A percentile compares a stretch with the other conserved stretches of the same genome.
These are phyloP conservation scores for Lithobates pipiens DNA, from an alignment of 2,797 vertebrate species.

Conservation along the genomic window DNA sequence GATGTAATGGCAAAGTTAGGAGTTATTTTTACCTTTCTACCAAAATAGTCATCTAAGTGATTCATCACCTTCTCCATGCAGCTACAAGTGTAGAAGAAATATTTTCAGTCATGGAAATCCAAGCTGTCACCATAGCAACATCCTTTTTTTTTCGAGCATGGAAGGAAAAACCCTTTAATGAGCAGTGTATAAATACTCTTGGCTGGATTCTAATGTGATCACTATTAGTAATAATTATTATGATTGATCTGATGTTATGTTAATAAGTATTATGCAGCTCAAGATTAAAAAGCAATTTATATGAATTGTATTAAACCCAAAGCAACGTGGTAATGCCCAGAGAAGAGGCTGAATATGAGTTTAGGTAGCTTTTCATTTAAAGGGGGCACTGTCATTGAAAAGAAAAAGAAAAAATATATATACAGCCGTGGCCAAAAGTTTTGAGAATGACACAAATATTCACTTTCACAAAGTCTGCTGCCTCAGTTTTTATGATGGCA, in stretches of 20 bases:
- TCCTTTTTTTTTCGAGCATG: conserved; percentile 28
- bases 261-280: neutral
- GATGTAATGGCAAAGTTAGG: conserved; percentile 8
- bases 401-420: too few relatives aligned
- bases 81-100: conserved; percentile 16
- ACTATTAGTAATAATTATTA: neutral
- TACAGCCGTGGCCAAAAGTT: too few relatives aligned
- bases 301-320: neutral
- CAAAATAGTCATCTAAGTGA: conserved; percentile 50
- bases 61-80: conserved; percentile 31
- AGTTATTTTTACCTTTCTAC: conserved; percentile 26
- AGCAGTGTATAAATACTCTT: conserved; percentile 2
- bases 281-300: neutral
- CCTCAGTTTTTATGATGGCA: too few relatives aligned
- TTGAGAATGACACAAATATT: too few relatives aligned
- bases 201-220: neutral
- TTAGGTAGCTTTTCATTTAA: neutral
- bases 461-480: too few relatives aligned
- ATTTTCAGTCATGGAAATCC: conserved; percentile 31
- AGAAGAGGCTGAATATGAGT: neutral
- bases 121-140: conserved; percentile 46
- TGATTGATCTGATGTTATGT: conserved; percentile 1
- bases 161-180: conserved; percentile 14
- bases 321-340: neutral
- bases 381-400: too few relatives aligned